Evolutionary conservation across 2,113 vertebrate genomes (phyloP), one percentile per base, ranked within the genome.

Genomic region (Ranitomeya imitator): DNA sequence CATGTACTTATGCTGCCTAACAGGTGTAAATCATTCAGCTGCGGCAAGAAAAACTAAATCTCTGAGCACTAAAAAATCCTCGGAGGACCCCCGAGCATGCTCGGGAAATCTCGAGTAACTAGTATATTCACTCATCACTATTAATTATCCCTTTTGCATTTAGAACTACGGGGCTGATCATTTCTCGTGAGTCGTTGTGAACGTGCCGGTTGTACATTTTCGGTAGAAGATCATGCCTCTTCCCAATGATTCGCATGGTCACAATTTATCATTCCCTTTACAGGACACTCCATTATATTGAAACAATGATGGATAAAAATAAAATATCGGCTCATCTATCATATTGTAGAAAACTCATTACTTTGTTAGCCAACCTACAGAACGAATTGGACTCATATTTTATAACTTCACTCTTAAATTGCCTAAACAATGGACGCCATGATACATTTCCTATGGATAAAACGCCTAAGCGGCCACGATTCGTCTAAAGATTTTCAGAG

Each of bases 181-280:
- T 15, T 15, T 14, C 9, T 14, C 31, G 69, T 37, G 13, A 31
- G 1, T 37, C 69, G 13, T 12, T 6, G 1, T 26, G 23, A 37
- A 15, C 26, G 8, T 74, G 19, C 8, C 26, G 67, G 11, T 31
- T 6, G 23, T 71, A 74, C 45, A 74, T 74, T 7, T 74, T 45
- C 37, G 51, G 31, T 9, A 74, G 6, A 6, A 31, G 7, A 74
- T 21, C 31, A 51, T 19, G 71, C 71, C 16, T 74, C 31, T 74
- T 74, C 37, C 71, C 14, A 73, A 37, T 15, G 26, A 74, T 45
- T 10, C 16, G 10, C 4, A 73, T 51, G 31, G 71, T 51, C 51
- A 74, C 71, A 51, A 74, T 74, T 74, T 45, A 74, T 74, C 71
- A 74, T 74, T 51, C 37, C 37, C 16, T 74, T 74, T 51, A 74